Conservation (phyloP, 2,797 vertebrate species). For the Pogoniulus pusillus region DNA sequence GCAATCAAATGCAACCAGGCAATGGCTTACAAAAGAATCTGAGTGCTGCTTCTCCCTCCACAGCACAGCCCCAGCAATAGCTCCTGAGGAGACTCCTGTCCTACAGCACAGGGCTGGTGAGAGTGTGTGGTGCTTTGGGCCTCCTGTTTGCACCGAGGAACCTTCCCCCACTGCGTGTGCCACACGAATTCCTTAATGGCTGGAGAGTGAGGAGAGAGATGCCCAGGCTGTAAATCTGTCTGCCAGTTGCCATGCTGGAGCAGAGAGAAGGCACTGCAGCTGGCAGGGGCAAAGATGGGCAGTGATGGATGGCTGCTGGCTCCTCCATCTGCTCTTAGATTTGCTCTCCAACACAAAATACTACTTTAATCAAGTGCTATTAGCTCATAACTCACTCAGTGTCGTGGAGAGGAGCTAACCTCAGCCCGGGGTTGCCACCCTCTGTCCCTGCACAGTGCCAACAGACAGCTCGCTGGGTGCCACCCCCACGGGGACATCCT, state of each 20-base stretch:
- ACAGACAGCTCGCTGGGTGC: neutral
- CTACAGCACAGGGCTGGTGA: accelerated
- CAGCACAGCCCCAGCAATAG: neutral
- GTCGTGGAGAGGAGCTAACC: neutral
- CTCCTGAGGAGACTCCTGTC: neutral
- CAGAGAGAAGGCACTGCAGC: neutral
- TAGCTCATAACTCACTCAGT: neutral
- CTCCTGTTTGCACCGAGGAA: accelerated
- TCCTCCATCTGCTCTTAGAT: neutral
- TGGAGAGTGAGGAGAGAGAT: neutral
- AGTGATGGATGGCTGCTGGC: constrained; percentile 16
- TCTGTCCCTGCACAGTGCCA: accelerated
- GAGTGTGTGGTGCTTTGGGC: accelerated
- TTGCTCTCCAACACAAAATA: neutral
- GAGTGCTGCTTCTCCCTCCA: neutral
- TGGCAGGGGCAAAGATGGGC: neutral
- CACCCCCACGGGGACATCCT: neutral
- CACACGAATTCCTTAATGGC: neutral
- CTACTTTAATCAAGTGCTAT: constrained; percentile 14
- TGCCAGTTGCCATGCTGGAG: neutral
- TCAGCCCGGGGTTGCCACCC: neutral
- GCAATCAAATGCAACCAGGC: neutral
- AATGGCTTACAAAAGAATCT: accelerated
- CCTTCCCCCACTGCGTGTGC: neutral
- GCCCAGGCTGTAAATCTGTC: neutral